phyloP scores from a whole-genome alignment of 2,797 vertebrate species.

The Sternarchorhynchus goeldii region DNA sequence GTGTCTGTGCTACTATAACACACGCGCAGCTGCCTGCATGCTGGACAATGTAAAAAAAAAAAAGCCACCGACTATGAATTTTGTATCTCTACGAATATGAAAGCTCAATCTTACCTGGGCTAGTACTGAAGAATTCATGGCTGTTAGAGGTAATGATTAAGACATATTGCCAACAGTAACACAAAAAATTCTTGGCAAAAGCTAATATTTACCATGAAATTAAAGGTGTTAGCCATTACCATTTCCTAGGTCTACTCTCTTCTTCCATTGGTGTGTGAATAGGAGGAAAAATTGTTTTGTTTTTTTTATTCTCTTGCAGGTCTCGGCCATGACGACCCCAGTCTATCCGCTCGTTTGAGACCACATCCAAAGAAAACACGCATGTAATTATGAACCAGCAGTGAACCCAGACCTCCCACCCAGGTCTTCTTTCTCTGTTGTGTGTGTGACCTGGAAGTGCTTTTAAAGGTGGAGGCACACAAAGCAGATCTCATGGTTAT shows the following conservation, averaged over 20 bases:
- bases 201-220: slow-evolving; percentile 69
- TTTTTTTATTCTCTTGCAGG: slow-evolving; percentile 47
- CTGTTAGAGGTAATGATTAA: slow-evolving; percentile 49
- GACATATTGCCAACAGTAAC: slow-evolving; percentile 67
- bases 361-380: slow-evolving; percentile 76
- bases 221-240: slow-evolving; percentile 64
- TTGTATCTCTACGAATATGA: not conserved
- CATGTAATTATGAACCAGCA: slow-evolving; percentile 68
- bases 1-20: not conserved
- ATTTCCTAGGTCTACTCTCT: slow-evolving; percentile 60
- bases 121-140: slow-evolving; percentile 55
- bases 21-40: not conserved
- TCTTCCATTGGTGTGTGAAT: slow-evolving; percentile 59
- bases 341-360: slow-evolving; percentile 60
- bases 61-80: not conserved
- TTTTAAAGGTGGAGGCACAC: slow-evolving; percentile 62
- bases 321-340: slow-evolving; percentile 43
- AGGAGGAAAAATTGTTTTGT: slow-evolving; percentile 68
- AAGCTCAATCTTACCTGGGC: slow-evolving; percentile 27
- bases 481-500: slow-evolving; percentile 57
- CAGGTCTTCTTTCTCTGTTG: slow-evolving; percentile 60
- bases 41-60: slow-evolving; percentile 11
- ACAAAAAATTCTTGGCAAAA: slow-evolving; percentile 68
- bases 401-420: slow-evolving; percentile 61
- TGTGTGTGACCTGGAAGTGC: slow-evolving; percentile 57